A percentile compares a stretch with the other conserved stretches of the same genome.
Conservation (phyloP, 2,113 vertebrate species). For the Trinectes maculatus region DNA sequence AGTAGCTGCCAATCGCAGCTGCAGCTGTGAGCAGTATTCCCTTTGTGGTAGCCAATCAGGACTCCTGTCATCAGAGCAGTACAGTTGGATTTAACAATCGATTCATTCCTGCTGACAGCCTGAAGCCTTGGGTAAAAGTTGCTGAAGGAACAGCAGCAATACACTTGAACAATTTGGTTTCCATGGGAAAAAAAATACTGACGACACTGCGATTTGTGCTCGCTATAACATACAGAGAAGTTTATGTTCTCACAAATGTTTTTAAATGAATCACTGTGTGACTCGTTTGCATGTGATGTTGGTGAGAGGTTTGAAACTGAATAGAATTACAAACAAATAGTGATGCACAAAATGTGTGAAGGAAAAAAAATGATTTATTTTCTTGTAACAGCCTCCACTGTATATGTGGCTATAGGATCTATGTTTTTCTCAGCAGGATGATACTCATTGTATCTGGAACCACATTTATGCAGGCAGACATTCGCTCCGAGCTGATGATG, state of each 20-base stretch:
- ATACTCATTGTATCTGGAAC: neutral
- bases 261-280: neutral
- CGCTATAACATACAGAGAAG: neutral
- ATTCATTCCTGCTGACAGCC: conserved; percentile 54
- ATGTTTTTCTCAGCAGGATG: neutral
- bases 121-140: conserved; percentile 24
- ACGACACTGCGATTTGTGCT: neutral
- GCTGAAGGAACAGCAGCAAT: neutral
- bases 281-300: conserved; percentile 13
- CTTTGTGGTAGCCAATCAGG: conserved; percentile 61
- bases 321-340: conserved; percentile 27
- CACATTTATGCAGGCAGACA: conserved; percentile 15
- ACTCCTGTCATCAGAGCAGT: conserved; percentile 41
- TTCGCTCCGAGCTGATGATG: neutral
- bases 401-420: neutral
- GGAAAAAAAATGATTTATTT: neutral
- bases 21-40: conserved; percentile 42
- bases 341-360: conserved; percentile 8
- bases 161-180: conserved; percentile 42
- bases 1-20: conserved; percentile 5
- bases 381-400: too few species aligned
- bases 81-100: conserved; percentile 34
- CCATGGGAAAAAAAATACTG: neutral
- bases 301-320: conserved; percentile 14
- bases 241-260: conserved; percentile 10